These are phyloP conservation scores for Gymnoscelis rufifasciata DNA, from an alignment of 2,888 invertebrate species.

Conservation along the genomic window DNA sequence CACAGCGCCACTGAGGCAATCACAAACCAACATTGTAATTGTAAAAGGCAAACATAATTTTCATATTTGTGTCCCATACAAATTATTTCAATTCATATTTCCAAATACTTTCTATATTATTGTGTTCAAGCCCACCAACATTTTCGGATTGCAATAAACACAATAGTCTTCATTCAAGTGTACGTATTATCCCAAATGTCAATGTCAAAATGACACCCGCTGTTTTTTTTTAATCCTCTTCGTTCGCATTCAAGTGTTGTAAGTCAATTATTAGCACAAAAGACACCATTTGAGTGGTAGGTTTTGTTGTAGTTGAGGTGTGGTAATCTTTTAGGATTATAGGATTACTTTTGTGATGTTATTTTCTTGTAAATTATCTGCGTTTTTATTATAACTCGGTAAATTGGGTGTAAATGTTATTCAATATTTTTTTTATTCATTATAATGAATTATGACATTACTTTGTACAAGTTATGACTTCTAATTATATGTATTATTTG, in stretches of 20 bases:
- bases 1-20: too few relatives aligned
- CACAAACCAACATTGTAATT: too few relatives aligned
- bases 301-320: conserved; percentile 48
- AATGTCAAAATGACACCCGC: conserved; percentile 44
- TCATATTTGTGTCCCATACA: background rate
- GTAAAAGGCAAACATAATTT: too few relatives aligned
- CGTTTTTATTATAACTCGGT: background rate
- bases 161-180: conserved; percentile 24
- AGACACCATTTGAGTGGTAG: conserved; percentile 31
- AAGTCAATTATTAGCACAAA: conserved; percentile 55
- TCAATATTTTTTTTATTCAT: too few relatives aligned
- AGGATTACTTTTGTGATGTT: conserved; percentile 13
- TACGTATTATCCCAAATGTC: conserved; percentile 18
- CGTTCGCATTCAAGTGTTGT: conserved; percentile 27
- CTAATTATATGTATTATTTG: too few relatives aligned
- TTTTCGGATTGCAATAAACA: conserved; percentile 26
- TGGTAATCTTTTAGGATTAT: conserved; percentile 44
- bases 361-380: conserved; percentile 1
- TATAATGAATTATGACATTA: too few relatives aligned
- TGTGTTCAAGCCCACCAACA: conserved; percentile 25
- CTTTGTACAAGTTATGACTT: too few relatives aligned
- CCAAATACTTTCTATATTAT: conserved; percentile 11
- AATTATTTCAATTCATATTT: background rate
- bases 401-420: background rate
- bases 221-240: conserved; percentile 28